These are phyloP conservation scores for Synergus itoensis DNA, from an alignment of 2,888 invertebrate species.

Conservation along the genomic window DNA sequence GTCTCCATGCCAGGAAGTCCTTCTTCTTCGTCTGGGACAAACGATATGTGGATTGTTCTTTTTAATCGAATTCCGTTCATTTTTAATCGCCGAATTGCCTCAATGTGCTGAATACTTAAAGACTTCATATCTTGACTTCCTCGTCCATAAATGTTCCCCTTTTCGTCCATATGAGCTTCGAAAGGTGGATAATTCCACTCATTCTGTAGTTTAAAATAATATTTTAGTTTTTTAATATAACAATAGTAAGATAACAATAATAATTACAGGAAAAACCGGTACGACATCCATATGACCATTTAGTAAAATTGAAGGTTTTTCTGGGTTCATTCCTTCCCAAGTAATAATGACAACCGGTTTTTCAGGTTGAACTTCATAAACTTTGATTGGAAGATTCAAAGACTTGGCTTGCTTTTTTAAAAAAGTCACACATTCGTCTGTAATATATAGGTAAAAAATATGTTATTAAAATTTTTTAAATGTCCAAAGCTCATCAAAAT, in stretches of 20 bases:
- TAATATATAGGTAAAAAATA: neutral
- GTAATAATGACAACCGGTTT: slow-evolving; percentile 89
- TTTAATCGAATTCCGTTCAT: slow-evolving; percentile 79
- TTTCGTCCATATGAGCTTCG: slow-evolving; percentile 89
- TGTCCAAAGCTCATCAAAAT: neutral
- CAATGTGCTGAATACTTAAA: slow-evolving; percentile 88
- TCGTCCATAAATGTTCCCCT: slow-evolving; percentile 89
- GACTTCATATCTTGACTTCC: slow-evolving; percentile 92
- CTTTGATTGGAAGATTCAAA: slow-evolving; percentile 31
- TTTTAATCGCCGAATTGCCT: slow-evolving; percentile 85
- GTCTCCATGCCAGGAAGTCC: slow-evolving; percentile 82
- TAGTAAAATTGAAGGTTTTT: slow-evolving; percentile 86
- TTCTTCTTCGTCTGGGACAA: slow-evolving; percentile 88
- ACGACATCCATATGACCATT: slow-evolving; percentile 99
- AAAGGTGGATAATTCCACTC: slow-evolving; percentile 96
- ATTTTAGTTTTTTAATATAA: neutral
- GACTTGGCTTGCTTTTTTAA: slow-evolving; percentile 45
- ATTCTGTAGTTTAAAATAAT: slow-evolving; percentile 81
- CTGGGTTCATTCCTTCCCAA: slow-evolving; percentile 88
- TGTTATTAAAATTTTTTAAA: neutral
- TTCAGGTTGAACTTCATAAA: slow-evolving; percentile 15
- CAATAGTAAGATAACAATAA: neutral
- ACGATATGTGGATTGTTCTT: slow-evolving; percentile 86
- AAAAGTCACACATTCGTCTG: slow-evolving; percentile 49
- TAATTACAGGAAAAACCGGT: slow-evolving; percentile 91